These are phyloP conservation scores for Heliconius ismenius DNA, from an alignment of 2,888 invertebrate genomes.

Conservation along the genomic window DNA sequence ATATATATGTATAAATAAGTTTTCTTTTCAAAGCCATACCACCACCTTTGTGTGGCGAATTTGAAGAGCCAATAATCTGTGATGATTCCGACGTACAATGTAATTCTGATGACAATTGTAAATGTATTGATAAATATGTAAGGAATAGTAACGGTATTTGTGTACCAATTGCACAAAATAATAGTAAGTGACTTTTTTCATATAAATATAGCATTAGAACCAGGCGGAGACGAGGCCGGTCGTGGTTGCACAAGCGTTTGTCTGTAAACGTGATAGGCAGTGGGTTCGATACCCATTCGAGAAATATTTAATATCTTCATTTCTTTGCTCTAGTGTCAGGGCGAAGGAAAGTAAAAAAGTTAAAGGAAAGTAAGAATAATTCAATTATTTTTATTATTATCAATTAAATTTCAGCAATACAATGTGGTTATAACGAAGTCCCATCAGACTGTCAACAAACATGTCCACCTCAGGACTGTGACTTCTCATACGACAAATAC, in stretches of 20 bases:
- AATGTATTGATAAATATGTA: constrained; percentile 53
- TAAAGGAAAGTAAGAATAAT: no score
- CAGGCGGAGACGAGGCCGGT: no score
- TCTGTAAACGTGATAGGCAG: no score
- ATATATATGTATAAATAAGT: no score
- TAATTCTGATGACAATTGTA: constrained; percentile 53
- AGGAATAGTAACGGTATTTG: constrained; percentile 51
- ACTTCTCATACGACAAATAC: constrained; percentile 46
- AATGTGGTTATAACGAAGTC: constrained; percentile 15
- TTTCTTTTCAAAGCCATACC: constrained; percentile 35
- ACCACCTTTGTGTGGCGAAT: constrained; percentile 38
- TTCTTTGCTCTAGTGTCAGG: no score
- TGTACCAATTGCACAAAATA: constrained; percentile 40
- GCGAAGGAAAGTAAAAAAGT: no score
- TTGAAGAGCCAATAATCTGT: constrained; percentile 33
- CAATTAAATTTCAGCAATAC: constrained; percentile 18
- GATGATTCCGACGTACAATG: constrained; percentile 22
- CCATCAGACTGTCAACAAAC: constrained; percentile 4
- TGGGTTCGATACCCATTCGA: no score
- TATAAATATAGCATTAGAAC: neutral
- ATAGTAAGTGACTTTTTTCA: constrained; percentile 29
- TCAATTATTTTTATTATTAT: no score
- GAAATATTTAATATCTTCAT: no score
- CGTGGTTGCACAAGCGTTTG: no score
- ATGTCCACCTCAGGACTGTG: constrained; percentile 41